A percentile compares a stretch with the other conserved stretches of the same genome.
These are phyloP conservation scores for Macrophya alboannulata DNA, from an alignment of 2,888 invertebrate species.

Conservation along the genomic window DNA sequence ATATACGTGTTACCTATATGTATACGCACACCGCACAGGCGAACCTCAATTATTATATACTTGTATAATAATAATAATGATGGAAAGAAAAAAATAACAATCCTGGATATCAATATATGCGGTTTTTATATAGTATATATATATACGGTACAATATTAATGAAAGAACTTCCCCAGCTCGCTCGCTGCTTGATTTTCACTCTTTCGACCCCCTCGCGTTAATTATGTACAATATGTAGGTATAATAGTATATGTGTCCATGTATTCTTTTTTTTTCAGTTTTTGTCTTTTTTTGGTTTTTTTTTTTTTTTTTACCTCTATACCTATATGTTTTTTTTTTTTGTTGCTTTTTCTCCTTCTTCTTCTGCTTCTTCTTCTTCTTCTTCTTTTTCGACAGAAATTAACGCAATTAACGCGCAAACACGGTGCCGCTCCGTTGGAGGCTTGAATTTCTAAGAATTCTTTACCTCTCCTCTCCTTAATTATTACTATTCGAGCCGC, in stretches of 20 bases:
- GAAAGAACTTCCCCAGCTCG: neutral
- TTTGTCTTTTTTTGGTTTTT: neutral
- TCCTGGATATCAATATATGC: neutral
- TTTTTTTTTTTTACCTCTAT: neutral
- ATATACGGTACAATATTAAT: neutral
- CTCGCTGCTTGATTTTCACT: slow-evolving; percentile 13
- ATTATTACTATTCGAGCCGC: neutral
- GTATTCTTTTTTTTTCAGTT: neutral
- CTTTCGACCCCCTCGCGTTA: slow-evolving; percentile 32
- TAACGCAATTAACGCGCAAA: slow-evolving; percentile 40
- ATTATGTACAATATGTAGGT: slow-evolving; percentile 35
- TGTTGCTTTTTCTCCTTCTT: neutral
- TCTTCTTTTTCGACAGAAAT: slow-evolving; percentile 39
- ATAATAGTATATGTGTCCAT: neutral
- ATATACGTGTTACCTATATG: too few relatives aligned
- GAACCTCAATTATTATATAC: neutral
- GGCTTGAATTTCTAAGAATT: slow-evolving; percentile 24
- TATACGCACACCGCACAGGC: too few relatives aligned
- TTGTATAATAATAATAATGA: neutral
- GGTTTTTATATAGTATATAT: slow-evolving; percentile 1
- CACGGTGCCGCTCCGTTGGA: neutral
- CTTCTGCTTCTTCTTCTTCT: neutral
- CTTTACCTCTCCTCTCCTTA: neutral
- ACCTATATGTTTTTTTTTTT: too few relatives aligned
- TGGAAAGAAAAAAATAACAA: neutral